Conservation (phyloP, 2,113 vertebrate species). For the Raphicerus campestris region DNA sequence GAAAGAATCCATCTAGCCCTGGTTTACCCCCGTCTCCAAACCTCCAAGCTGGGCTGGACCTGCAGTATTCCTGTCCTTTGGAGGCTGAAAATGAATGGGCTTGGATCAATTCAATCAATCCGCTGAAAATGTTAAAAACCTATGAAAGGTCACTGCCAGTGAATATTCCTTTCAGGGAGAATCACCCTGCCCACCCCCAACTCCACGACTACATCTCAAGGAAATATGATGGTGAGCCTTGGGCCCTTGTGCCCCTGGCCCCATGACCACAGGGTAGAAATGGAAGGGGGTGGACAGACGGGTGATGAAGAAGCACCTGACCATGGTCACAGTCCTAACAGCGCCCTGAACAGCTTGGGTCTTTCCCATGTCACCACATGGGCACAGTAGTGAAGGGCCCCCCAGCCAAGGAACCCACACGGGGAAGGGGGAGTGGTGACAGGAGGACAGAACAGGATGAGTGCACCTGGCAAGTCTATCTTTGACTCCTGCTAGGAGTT, state of each 20-base stretch:
- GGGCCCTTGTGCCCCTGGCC: too few relatives aligned
- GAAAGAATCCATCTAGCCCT: neutral
- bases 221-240: neutral
- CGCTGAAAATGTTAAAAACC: constrained; percentile 57
- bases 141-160: constrained; percentile 42
- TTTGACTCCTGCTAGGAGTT: neutral
- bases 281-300: neutral
- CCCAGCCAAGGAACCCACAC: neutral
- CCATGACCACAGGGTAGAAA: neutral
- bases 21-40: neutral
- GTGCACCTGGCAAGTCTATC: neutral
- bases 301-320: neutral
- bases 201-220: neutral
- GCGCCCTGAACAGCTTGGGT: neutral
- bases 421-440: too few relatives aligned
- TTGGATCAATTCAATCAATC: constrained; percentile 51
- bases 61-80: neutral
- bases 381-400: neutral
- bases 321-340: neutral
- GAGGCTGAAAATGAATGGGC: constrained; percentile 24
- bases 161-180: neutral
- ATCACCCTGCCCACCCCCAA: neutral
- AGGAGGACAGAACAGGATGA: neutral
- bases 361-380: neutral
- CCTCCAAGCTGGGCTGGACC: neutral